A percentile compares a stretch with the other conserved stretches of the same genome.
These are phyloP conservation scores for Habropoda laboriosa DNA, from an alignment of 1,140 invertebrate genomes.

Conservation along the genomic window DNA sequence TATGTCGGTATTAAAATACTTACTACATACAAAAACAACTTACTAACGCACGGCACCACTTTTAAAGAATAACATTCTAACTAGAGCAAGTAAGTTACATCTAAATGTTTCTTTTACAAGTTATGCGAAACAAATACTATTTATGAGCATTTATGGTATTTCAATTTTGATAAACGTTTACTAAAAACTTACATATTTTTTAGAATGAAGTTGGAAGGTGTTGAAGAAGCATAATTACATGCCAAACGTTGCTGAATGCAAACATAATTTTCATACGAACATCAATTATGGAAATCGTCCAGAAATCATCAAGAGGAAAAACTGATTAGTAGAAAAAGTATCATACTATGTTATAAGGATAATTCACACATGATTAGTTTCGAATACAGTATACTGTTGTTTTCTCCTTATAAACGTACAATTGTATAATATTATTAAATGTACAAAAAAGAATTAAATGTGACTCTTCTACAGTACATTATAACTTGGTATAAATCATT, in stretches of 20 bases:
- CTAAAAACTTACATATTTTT: slow-evolving; percentile 22
- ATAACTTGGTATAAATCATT: neutral
- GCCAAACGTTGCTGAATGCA: slow-evolving; percentile 4
- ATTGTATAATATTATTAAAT: slow-evolving; percentile 18
- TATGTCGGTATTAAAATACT: slow-evolving; percentile 26
- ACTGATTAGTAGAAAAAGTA: neutral
- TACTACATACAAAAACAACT: neutral
- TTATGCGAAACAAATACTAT: too few relatives aligned
- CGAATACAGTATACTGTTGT: slow-evolving; percentile 14
- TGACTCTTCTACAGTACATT: neutral
- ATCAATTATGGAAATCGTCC: neutral
- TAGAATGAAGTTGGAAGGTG: slow-evolving; percentile 51
- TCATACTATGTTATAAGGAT: slow-evolving; percentile 7
- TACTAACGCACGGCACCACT: neutral
- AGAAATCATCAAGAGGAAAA: neutral
- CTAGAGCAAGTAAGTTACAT: neutral
- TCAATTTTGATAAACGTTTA: neutral
- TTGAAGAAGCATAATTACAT: slow-evolving; percentile 16
- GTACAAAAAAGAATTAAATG: neutral
- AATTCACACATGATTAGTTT: slow-evolving; percentile 6
- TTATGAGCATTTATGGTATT: neutral
- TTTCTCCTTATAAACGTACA: neutral
- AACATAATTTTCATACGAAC: neutral
- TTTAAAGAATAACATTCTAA: neutral
- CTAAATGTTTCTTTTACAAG: neutral